Percentiles rank a stretch among this genome's conserved stretches.
Conservation (phyloP, 2,797 vertebrate species). For the Enteromius anoplus region DNA sequence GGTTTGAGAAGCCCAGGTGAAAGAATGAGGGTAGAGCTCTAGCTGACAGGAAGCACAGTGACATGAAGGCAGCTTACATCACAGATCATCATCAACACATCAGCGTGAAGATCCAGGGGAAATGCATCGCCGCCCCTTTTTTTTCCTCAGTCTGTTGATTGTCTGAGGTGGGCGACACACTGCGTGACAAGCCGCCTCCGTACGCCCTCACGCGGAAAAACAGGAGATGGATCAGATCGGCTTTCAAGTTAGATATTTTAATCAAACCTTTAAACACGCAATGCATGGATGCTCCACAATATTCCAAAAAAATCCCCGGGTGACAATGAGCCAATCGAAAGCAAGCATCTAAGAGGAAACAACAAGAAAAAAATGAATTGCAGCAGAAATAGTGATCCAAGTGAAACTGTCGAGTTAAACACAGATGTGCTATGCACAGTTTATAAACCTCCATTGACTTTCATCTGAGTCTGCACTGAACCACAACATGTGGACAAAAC, state of each 20-base stretch:
- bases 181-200: slow-evolving; percentile 31
- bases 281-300: slow-evolving; percentile 16
- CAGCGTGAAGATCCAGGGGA: slow-evolving; percentile 42
- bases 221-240: slow-evolving; percentile 18
- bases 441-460: slow-evolving; percentile 52
- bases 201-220: slow-evolving; percentile 18
- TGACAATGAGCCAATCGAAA: slow-evolving; percentile 14
- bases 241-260: slow-evolving; percentile 41
- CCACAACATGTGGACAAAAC: slow-evolving; percentile 49
- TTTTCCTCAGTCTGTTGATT: slow-evolving; percentile 40
- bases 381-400: slow-evolving; percentile 5
- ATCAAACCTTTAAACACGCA: slow-evolving; percentile 27
- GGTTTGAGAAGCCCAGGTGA: slow-evolving; percentile 60
- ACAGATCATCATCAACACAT: slow-evolving; percentile 66
- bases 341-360: slow-evolving; percentile 5
- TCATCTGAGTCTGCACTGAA: slow-evolving; percentile 48
- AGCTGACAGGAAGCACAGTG: slow-evolving; percentile 65
- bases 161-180: slow-evolving; percentile 45
- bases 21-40: slow-evolving; percentile 70
- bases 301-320: slow-evolving; percentile 5
- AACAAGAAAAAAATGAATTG: not conserved
- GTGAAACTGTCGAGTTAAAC: slow-evolving; percentile 30
- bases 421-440: slow-evolving; percentile 46
- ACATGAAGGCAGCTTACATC: slow-evolving; percentile 60
- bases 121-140: slow-evolving; percentile 40